phyloP scores from a whole-genome alignment of 2,888 invertebrate species.

The Hofmannophila pseudospretella region DNA sequence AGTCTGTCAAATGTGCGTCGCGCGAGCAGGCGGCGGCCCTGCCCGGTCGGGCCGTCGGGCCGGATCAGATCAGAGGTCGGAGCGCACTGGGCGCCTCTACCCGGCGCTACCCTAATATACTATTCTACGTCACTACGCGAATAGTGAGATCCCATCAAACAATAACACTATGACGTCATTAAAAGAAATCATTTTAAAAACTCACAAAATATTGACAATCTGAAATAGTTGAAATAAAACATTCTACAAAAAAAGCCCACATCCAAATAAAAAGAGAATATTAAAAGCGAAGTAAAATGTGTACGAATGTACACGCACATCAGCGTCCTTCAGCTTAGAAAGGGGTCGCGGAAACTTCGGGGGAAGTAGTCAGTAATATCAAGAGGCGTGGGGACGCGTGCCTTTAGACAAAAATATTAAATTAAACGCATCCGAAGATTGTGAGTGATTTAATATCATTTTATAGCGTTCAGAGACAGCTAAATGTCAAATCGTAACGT shows the following conservation, averaged over 20 bases:
- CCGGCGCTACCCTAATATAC: constrained; percentile 1
- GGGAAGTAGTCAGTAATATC: constrained; percentile 31
- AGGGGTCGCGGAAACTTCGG: constrained; percentile 28
- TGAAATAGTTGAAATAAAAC: constrained; percentile 43
- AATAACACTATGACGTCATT: constrained; percentile 52
- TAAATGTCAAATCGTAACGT: constrained; percentile 24
- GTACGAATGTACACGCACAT: constrained; percentile 11
- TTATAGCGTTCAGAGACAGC: constrained; percentile 46
- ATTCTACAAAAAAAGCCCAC: constrained; percentile 66
- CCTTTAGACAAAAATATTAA: background rate
- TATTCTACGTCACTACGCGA: constrained; percentile 10
- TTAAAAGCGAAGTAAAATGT: constrained; percentile 50
- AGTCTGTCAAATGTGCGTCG: constrained; percentile 66
- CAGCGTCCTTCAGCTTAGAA: constrained; percentile 10
- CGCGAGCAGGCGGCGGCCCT: constrained; percentile 23
- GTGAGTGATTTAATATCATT: constrained; percentile 28
- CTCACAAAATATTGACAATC: constrained; percentile 36
- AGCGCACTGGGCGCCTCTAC: constrained; percentile 2
- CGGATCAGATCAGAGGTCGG: too few species aligned
- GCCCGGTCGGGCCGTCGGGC: constrained; percentile 17
- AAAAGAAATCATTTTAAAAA: constrained; percentile 66
- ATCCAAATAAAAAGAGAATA: constrained; percentile 57
- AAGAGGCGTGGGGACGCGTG: constrained; percentile 25
- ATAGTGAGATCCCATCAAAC: constrained; percentile 17
- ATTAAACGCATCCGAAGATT: constrained; percentile 14